Evolutionary conservation across 2,888 invertebrate genomes (phyloP).

Genomic region (Pseudolycoriella hygida): DNA sequence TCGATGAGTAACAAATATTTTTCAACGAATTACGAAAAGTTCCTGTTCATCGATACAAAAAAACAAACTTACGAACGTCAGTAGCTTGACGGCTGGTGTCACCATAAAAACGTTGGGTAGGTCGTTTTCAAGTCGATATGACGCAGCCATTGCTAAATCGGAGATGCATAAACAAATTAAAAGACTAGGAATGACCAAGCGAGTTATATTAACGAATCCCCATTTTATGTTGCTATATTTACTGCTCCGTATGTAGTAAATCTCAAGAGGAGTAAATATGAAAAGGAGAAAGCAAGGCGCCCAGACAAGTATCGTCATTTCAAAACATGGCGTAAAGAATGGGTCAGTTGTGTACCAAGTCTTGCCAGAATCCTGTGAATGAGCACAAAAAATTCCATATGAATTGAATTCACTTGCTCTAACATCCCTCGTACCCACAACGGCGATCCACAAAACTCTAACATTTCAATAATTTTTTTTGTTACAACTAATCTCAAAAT

Average conservation of each 20-base stretch:
- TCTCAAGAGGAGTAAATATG: constrained; percentile 38
- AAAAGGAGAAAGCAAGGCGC: constrained; percentile 47
- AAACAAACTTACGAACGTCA: constrained; percentile 12
- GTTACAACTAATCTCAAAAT: no score
- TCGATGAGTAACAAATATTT: no score
- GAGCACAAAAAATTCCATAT: not conserved
- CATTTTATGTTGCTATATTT: constrained; percentile 38
- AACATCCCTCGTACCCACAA: no score
- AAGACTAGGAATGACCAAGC: constrained; percentile 15
- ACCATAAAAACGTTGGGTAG: constrained; percentile 10
- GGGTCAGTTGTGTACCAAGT: constrained; percentile 45
- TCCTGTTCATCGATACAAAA: not conserved
- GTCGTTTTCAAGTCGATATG: constrained; percentile 29
- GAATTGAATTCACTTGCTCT: no score
- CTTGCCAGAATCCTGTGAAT: constrained; percentile 17
- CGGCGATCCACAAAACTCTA: no score
- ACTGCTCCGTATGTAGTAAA: constrained; percentile 35
- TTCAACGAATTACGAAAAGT: no score
- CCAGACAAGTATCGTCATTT: constrained; percentile 56
- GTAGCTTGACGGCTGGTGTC: constrained; percentile 9
- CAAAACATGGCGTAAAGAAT: constrained; percentile 53
- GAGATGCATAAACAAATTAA: constrained; percentile 24
- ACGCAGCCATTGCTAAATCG: constrained; percentile 29
- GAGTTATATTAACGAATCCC: constrained; percentile 34
- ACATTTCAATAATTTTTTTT: no score